Percentiles rank a stretch among this genome's conserved stretches.
These are phyloP conservation scores for Toxotes chatareus DNA, from an alignment of 2,113 vertebrate species.

Conservation along the genomic window DNA sequence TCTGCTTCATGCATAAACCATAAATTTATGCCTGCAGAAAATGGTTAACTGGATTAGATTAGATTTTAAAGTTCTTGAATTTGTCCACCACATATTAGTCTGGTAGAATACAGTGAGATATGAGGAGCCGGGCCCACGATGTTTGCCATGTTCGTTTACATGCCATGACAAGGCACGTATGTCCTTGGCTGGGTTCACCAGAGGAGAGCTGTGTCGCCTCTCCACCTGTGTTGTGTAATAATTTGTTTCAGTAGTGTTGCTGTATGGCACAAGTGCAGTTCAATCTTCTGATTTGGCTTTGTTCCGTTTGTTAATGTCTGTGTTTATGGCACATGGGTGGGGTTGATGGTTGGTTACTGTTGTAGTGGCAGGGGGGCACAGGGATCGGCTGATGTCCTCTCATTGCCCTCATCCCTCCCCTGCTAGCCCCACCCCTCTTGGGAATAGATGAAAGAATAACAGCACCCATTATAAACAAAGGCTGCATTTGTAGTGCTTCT, in stretches of 20 bases:
- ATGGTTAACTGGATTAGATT: neutral
- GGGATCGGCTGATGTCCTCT: conserved; percentile 64
- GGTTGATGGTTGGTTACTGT: conserved; percentile 8
- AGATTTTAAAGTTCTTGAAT: neutral
- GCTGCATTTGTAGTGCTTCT: conserved; percentile 58
- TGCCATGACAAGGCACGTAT: neutral
- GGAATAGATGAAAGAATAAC: conserved; percentile 69
- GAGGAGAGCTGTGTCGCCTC: neutral
- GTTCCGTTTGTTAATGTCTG: neutral
- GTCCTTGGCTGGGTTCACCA: conserved; percentile 19
- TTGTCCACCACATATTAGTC: neutral
- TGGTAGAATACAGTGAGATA: neutral
- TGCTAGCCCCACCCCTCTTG: conserved; percentile 43
- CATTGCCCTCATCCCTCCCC: conserved; percentile 46
- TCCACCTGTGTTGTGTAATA: conserved; percentile 17
- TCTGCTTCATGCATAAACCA: too few relatives aligned
- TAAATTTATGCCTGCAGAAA: neutral
- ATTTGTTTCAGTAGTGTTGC: conserved; percentile 11
- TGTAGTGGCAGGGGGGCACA: conserved; percentile 29
- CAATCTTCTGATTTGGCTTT: neutral
- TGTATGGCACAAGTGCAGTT: neutral
- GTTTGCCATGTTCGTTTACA: conserved; percentile 19
- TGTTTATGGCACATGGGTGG: conserved; percentile 26
- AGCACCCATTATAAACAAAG: conserved; percentile 68
- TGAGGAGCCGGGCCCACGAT: neutral